phyloP scores from a whole-genome alignment of 2,888 invertebrate genomes.

The Plusia festucae region DNA sequence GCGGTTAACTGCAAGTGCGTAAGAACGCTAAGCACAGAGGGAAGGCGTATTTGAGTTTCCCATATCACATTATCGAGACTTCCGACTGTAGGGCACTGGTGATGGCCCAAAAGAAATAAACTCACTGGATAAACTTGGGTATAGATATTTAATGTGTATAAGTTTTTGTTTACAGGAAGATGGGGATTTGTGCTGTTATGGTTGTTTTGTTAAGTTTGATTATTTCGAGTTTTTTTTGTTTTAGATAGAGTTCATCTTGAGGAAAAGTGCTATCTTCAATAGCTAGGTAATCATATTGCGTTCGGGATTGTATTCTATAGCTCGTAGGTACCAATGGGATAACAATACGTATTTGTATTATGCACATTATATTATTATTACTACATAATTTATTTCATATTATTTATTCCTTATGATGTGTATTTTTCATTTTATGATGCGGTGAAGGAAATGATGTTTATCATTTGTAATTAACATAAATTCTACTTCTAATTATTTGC shows the following conservation, averaged over 20 bases:
- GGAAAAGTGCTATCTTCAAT: slow-evolving; percentile 18
- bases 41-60: slow-evolving; percentile 59
- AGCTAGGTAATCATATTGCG: neutral
- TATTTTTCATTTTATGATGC: no score
- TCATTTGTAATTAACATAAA: no score
- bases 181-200: slow-evolving; percentile 43
- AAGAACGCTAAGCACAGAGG: slow-evolving; percentile 15
- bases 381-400: no score
- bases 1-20: neutral
- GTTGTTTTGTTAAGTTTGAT: slow-evolving; percentile 37
- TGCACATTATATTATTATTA: no score
- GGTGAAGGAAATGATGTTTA: no score
- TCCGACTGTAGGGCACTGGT: slow-evolving; percentile 51
- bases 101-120: slow-evolving; percentile 49
- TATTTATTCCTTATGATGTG: no score
- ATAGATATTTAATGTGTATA: slow-evolving; percentile 54
- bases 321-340: no score
- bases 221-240: slow-evolving; percentile 40
- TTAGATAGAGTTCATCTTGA: slow-evolving; percentile 18
- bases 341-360: no score
- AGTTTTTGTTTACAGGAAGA: slow-evolving; percentile 58
- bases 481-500: no score
- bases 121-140: slow-evolving; percentile 54
- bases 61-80: slow-evolving; percentile 70
- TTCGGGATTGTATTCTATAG: no score